These are phyloP conservation scores for Solen grandis DNA, from an alignment of 1,140 invertebrate genomes.

Conservation along the genomic window DNA sequence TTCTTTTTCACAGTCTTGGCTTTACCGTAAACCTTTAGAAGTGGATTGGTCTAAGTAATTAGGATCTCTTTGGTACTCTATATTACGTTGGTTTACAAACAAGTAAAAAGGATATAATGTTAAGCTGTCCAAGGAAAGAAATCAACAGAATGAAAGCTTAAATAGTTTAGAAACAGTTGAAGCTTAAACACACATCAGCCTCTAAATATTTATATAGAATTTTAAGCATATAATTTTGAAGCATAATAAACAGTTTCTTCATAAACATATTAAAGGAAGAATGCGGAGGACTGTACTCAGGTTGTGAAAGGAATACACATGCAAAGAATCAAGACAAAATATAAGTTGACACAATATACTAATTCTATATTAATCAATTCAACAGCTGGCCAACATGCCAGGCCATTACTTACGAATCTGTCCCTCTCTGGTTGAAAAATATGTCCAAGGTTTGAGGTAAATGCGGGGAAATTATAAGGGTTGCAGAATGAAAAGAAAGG, in stretches of 20 bases:
- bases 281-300: not conserved
- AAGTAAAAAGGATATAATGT: not conserved
- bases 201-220: not conserved
- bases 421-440: too few relatives aligned
- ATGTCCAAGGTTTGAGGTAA: too few relatives aligned
- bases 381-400: not conserved
- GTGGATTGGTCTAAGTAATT: constrained; percentile 99
- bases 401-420: constrained; percentile 81
- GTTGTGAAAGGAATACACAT: not conserved
- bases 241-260: not conserved
- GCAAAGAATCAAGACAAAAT: too few relatives aligned
- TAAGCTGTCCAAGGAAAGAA: too few relatives aligned
- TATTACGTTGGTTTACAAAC: not conserved
- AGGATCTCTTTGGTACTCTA: constrained; percentile 89
- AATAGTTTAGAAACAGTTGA: too few relatives aligned
- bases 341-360: too few relatives aligned
- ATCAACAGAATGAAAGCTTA: too few relatives aligned
- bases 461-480: too few relatives aligned
- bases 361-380: not conserved
- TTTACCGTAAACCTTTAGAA: constrained; percentile 99
- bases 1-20: constrained; percentile 99
- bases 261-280: not conserved
- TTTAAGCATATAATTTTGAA: not conserved
- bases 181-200: too few relatives aligned
- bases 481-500: too few relatives aligned